Evolutionary conservation across 1,140 invertebrate species (phyloP).

Genomic region (Diprion similis): DNA sequence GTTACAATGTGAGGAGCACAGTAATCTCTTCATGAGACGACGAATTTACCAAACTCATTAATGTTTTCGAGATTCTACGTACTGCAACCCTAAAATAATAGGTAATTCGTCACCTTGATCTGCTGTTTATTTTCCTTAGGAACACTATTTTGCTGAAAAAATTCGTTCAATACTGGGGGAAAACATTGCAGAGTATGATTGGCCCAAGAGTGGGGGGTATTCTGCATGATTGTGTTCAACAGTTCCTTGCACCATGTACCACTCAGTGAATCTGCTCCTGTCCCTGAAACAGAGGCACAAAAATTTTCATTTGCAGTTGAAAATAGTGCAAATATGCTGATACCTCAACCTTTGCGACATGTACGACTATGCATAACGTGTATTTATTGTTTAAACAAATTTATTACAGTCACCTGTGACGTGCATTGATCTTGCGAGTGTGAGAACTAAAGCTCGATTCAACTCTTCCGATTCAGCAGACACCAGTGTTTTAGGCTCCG

Average conservation of each 20-base stretch:
- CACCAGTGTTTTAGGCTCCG: conserved; percentile 87
- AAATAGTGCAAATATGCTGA: not conserved
- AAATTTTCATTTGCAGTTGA: not conserved
- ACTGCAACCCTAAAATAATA: too few species aligned
- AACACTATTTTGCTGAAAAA: conserved; percentile 83
- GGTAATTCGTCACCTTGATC: conserved; percentile 67
- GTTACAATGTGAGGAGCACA: conserved; percentile 15
- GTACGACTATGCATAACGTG: not conserved
- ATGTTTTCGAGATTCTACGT: too few species aligned
- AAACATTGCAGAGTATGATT: conserved; percentile 92
- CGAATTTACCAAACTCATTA: conserved; percentile 12
- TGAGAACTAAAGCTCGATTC: conserved; percentile 89
- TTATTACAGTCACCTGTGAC: conserved; percentile 74
- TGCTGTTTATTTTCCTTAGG: conserved; percentile 89
- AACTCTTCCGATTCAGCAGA: conserved; percentile 95
- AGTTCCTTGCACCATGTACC: conserved; percentile 91
- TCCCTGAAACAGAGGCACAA: conserved; percentile 43
- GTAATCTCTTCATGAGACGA: conserved; percentile 1
- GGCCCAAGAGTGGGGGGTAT: conserved; percentile 94
- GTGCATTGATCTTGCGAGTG: conserved; percentile 92
- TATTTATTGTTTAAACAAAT: conserved; percentile 17
- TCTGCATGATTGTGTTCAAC: conserved; percentile 88
- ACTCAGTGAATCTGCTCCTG: conserved; percentile 68
- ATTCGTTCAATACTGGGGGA: conserved; percentile 87
- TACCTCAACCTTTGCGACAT: not conserved